phyloP scores from a whole-genome alignment of 2,888 invertebrate species.

The Ichneumoninae sp. region DNA sequence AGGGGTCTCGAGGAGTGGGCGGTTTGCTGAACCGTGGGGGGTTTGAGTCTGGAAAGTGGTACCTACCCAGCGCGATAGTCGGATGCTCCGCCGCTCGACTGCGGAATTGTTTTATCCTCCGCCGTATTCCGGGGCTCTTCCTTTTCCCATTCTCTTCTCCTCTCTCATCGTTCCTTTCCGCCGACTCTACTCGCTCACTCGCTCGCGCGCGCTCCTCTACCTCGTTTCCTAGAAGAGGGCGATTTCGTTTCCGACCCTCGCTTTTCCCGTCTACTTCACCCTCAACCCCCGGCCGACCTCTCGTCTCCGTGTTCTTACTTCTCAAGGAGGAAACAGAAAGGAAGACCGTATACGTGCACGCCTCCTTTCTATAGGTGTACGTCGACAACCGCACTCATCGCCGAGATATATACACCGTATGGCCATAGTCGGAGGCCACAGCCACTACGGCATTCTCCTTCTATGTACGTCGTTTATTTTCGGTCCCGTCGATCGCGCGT shows the following conservation, averaged over 20 bases:
- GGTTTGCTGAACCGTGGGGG: slow-evolving; percentile 41
- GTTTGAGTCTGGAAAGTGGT: slow-evolving; percentile 63
- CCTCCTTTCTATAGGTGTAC: slow-evolving; percentile 39
- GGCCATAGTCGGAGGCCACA: not conserved
- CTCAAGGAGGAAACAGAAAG: slow-evolving; percentile 18
- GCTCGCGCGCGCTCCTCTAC: slow-evolving; percentile 26
- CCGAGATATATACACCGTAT: slow-evolving; percentile 6
- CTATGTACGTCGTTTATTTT: slow-evolving; percentile 46
- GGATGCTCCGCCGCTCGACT: slow-evolving; percentile 67
- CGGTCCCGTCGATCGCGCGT: slow-evolving; percentile 53
- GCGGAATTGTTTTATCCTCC: slow-evolving; percentile 72
- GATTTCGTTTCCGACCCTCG: slow-evolving; percentile 68
- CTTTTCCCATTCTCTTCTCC: slow-evolving; percentile 39
- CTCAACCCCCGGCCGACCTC: slow-evolving; percentile 3
- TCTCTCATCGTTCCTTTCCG: slow-evolving; percentile 8
- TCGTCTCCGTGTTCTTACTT: slow-evolving; percentile 42
- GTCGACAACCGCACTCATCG: slow-evolving; percentile 16
- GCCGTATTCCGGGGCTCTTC: slow-evolving; percentile 60
- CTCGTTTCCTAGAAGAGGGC: slow-evolving; percentile 61
- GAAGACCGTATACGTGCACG: slow-evolving; percentile 51
- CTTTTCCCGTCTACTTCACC: slow-evolving; percentile 62
- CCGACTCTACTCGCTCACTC: slow-evolving; percentile 1
- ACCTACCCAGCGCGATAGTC: slow-evolving; percentile 67
- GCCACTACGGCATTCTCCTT: slow-evolving; percentile 27
- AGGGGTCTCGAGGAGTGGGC: slow-evolving; percentile 14